Conservation (phyloP, 2,888 invertebrate species). For the Mythimna vitellina region DNA sequence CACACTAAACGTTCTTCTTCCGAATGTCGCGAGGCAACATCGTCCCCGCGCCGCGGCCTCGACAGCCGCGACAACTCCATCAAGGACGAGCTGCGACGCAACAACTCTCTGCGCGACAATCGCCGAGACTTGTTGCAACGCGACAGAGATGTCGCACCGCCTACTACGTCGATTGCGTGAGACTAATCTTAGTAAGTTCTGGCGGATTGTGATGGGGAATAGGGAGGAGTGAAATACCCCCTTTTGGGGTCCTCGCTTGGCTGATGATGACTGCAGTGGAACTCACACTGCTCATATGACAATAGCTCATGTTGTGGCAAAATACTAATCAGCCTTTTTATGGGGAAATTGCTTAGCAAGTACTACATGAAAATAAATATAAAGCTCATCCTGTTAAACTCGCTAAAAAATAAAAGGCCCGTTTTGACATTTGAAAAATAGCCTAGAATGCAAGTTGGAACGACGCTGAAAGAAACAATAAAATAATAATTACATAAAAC, state of each 20-base stretch:
- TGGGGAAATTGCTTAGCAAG: not conserved
- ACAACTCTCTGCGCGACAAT: constrained; percentile 84
- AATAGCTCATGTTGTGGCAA: not conserved
- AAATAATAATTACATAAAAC: too few relatives aligned
- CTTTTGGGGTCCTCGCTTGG: constrained; percentile 5
- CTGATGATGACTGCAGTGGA: not conserved
- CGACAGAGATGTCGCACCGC: constrained; percentile 71
- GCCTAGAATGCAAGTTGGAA: too few relatives aligned
- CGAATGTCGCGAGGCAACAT: constrained; percentile 84
- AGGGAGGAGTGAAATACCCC: constrained; percentile 20
- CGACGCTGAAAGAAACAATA: too few relatives aligned
- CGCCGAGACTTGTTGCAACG: constrained; percentile 75
- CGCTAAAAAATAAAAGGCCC: too few relatives aligned
- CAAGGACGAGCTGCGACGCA: constrained; percentile 83
- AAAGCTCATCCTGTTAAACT: too few relatives aligned
- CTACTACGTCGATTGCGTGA: constrained; percentile 85
- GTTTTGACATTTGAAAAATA: too few relatives aligned
- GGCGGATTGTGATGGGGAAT: constrained; percentile 54
- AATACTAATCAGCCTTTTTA: not conserved
- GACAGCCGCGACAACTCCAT: constrained; percentile 81
- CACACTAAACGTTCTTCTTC: constrained; percentile 89
- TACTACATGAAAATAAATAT: too few relatives aligned
- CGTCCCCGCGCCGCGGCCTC: constrained; percentile 82
- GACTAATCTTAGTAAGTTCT: constrained; percentile 53
- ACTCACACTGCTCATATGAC: not conserved